Conservation (phyloP, 2,888 invertebrate genomes). For the Scaptomyza caliginosa region DNA sequence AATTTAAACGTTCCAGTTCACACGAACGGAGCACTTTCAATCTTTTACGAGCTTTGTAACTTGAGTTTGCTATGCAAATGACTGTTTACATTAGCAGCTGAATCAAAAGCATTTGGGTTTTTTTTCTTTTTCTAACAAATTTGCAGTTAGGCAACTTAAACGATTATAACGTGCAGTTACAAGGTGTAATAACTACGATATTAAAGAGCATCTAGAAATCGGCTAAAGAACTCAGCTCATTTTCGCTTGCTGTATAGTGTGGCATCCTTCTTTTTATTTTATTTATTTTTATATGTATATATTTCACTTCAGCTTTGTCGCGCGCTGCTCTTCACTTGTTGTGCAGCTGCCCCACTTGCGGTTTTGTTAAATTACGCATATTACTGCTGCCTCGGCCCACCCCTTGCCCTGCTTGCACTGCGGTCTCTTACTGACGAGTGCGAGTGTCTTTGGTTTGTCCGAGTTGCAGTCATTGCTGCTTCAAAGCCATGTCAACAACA, state of each 20-base stretch:
- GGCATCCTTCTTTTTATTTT: constrained; percentile 38
- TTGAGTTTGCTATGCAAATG: not conserved
- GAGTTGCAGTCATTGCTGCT: constrained; percentile 21
- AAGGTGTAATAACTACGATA: too few species aligned
- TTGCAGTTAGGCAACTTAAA: too few species aligned
- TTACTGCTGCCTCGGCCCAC: constrained; percentile 37
- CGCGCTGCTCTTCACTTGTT: constrained; percentile 33
- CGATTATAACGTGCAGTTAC: not conserved
- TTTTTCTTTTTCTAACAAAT: too few species aligned
- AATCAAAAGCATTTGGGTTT: constrained; percentile 1
- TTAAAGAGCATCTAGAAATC: constrained; percentile 7
- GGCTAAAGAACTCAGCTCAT: not conserved
- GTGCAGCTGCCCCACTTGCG: constrained; percentile 66
- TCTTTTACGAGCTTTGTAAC: constrained; percentile 12
- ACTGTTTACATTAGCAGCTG: not conserved
- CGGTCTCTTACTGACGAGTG: constrained; percentile 58
- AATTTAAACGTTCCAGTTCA: constrained; percentile 52
- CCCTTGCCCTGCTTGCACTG: constrained; percentile 34
- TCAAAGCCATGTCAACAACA: constrained; percentile 58
- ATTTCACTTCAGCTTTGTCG: constrained; percentile 8
- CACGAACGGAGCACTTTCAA: constrained; percentile 16
- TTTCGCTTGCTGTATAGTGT: constrained; percentile 18
- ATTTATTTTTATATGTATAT: not conserved
- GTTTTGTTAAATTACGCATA: constrained; percentile 80
- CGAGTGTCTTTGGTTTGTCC: constrained; percentile 57